phyloP scores from a whole-genome alignment of 2,888 invertebrate species.

The Cerastis leucographa region DNA sequence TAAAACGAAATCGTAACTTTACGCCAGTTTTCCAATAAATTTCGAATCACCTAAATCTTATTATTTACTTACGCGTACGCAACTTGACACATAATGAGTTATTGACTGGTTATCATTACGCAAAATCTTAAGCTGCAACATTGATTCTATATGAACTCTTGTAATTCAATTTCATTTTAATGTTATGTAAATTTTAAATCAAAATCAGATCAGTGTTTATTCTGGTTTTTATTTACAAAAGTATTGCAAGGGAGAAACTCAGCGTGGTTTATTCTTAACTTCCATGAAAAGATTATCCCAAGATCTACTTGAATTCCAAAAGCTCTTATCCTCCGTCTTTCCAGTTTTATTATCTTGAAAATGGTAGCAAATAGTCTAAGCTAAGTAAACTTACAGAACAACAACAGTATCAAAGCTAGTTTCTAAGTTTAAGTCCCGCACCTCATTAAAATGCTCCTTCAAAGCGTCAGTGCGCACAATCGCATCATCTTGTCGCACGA shows the following conservation, averaged over 20 bases:
- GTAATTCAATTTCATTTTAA: conserved; percentile 45
- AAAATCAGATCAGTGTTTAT: no score
- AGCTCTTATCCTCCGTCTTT: not conserved
- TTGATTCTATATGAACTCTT: conserved; percentile 42
- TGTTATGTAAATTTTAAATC: not conserved
- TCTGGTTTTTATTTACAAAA: not conserved
- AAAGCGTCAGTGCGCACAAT: conserved; percentile 73
- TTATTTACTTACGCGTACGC: conserved; percentile 40
- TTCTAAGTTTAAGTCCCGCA: conserved; percentile 60
- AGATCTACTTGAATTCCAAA: not conserved
- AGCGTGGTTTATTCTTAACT: not conserved
- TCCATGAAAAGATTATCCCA: no score
- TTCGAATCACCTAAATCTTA: conserved; percentile 27
- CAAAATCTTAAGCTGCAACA: conserved; percentile 35
- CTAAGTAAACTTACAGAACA: conserved; percentile 25
- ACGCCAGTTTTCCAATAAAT: conserved; percentile 29
- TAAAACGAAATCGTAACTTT: conserved; percentile 38
- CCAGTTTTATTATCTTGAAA: not conserved
- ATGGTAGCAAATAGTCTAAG: not conserved
- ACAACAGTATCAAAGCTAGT: conserved; percentile 30
- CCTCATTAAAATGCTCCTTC: conserved; percentile 69
- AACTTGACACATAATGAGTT: conserved; percentile 30
- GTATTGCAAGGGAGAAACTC: not conserved
- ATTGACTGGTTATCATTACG: conserved; percentile 43
- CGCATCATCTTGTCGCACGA: conserved; percentile 72